Conservation (phyloP, 1,140 invertebrate species). For the Orius laevigatus region DNA sequence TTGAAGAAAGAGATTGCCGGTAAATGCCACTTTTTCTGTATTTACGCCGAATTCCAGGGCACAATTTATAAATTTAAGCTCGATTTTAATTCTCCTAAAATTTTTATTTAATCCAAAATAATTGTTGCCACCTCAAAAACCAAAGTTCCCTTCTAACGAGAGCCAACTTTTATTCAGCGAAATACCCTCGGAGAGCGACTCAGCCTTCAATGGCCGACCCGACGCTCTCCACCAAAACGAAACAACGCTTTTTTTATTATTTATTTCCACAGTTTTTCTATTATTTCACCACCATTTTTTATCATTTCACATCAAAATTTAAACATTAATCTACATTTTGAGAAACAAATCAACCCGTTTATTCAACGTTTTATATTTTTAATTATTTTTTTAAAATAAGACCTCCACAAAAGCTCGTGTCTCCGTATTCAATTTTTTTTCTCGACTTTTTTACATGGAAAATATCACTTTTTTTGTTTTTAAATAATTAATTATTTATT, state of each 20-base stretch:
- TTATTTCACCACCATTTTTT: too few species aligned
- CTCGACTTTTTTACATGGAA: too few species aligned
- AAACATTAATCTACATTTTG: not conserved
- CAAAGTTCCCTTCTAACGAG: too few species aligned
- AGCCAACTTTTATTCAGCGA: too few species aligned
- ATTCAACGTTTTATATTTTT: too few species aligned
- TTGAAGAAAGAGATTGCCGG: slow-evolving; percentile 52
- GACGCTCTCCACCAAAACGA: not conserved
- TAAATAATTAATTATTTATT: too few species aligned
- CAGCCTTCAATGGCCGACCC: not conserved
- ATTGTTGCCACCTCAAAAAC: slow-evolving; percentile 9
- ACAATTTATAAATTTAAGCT: not conserved
- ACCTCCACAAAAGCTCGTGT: too few species aligned
- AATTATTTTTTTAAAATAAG: too few species aligned
- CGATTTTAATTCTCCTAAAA: slow-evolving; percentile 1
- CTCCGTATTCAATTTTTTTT: too few species aligned
- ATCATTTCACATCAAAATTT: not conserved
- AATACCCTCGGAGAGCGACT: not conserved
- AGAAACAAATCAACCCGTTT: not conserved
- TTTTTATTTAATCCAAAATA: slow-evolving; percentile 10
- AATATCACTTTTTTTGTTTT: too few species aligned
- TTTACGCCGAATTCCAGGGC: not conserved
- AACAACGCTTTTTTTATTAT: slow-evolving; percentile 1
- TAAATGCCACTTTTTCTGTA: slow-evolving; percentile 26
- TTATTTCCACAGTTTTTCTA: not conserved